Evolutionary conservation across 2,113 vertebrate species (phyloP).

Genomic region (Pseudonaja textilis): DNA sequence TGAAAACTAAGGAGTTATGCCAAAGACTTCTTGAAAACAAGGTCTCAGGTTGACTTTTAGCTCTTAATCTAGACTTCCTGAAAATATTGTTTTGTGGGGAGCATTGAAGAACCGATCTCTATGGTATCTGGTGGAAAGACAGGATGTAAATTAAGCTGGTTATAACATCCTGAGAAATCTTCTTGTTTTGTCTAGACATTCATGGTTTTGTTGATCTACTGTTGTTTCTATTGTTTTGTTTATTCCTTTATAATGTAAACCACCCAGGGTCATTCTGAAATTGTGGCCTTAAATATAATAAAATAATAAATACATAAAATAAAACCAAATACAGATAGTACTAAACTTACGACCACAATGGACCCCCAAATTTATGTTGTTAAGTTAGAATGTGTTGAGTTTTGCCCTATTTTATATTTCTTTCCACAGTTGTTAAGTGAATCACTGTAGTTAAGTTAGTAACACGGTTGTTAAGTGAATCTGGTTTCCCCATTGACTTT

Average conservation of each 20-base stretch:
- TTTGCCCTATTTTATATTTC: no score
- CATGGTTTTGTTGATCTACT: neutral
- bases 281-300: neutral
- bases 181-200: neutral
- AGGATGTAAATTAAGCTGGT: neutral
- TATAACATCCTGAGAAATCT: neutral
- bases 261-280: neutral
- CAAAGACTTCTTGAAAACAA: neutral
- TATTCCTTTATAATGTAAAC: neutral
- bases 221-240: neutral
- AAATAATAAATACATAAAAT: neutral
- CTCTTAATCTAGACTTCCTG: neutral
- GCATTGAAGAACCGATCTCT: neutral
- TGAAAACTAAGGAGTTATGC: neutral
- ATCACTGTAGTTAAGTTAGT: no score
- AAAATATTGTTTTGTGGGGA: neutral
- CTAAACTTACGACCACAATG: no score
- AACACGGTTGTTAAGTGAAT: no score
- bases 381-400: no score
- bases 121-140: neutral
- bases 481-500: no score
- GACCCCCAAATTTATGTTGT: no score
- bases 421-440: no score
- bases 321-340: neutral
- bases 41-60: neutral